phyloP scores from a whole-genome alignment of 2,113 vertebrate species.

The Ailuropoda melanoleuca region DNA sequence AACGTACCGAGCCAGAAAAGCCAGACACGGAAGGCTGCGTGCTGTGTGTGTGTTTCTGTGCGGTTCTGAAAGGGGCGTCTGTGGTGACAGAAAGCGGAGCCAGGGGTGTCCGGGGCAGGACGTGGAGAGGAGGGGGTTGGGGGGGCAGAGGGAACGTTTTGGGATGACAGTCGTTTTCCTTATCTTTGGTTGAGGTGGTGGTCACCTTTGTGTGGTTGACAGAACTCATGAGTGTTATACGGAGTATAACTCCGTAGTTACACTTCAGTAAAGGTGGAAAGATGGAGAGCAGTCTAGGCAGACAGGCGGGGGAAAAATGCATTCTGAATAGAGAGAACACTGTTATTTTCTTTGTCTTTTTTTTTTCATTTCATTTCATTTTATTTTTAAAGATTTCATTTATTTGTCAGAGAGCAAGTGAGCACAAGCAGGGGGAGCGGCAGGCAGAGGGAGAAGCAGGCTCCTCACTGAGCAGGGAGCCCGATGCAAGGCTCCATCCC shows the following conservation, averaged over 20 bases:
- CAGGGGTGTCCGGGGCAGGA: background rate
- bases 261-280: background rate
- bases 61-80: background rate
- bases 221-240: background rate
- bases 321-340: background rate
- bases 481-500: accelerated
- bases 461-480: no score
- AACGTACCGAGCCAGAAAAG: background rate
- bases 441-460: no score
- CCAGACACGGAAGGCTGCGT: background rate
- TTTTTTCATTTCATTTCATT: no score
- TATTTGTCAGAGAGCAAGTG: no score
- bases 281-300: background rate
- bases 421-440: no score
- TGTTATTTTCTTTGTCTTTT: no score
- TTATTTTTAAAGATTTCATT: no score
- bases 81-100: background rate
- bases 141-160: background rate
- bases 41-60: accelerated
- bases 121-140: background rate
- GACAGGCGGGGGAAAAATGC: background rate
- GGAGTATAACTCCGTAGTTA: no score
- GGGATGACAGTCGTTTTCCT: background rate
- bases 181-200: background rate
- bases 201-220: background rate